These are phyloP conservation scores for Agrypnus murinus DNA, from an alignment of 2,888 invertebrate genomes.

Conservation along the genomic window DNA sequence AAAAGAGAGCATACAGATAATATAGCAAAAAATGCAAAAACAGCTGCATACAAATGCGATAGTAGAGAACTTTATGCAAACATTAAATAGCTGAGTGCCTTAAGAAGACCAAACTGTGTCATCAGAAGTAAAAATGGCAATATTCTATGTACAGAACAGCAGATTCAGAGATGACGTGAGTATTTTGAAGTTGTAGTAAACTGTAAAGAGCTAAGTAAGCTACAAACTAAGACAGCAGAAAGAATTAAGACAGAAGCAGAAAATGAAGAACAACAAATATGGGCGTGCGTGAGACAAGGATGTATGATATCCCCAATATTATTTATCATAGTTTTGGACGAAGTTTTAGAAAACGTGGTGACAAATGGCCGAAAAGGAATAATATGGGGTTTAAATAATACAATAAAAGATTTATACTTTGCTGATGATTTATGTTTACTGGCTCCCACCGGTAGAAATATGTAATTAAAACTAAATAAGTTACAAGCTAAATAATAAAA, in stretches of 20 bases:
- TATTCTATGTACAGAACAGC: slow-evolving; percentile 17
- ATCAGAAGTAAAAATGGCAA: slow-evolving; percentile 21
- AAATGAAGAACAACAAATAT: slow-evolving; percentile 4
- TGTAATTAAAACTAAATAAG: neutral
- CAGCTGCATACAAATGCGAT: neutral
- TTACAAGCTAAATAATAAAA: neutral
- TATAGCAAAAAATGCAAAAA: slow-evolving; percentile 4
- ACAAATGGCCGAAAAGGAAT: slow-evolving; percentile 4
- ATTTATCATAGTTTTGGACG: slow-evolving; percentile 12
- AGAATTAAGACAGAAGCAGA: slow-evolving; percentile 18
- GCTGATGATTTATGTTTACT: slow-evolving; percentile 5
- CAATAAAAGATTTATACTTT: too few species aligned
- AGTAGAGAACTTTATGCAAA: slow-evolving; percentile 10
- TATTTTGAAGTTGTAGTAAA: neutral
- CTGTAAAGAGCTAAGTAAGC: slow-evolving; percentile 6
- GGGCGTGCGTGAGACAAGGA: slow-evolving; percentile 6
- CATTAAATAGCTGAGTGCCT: slow-evolving; percentile 1
- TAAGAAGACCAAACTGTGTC: neutral
- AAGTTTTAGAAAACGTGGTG: neutral
- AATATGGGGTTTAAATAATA: slow-evolving; percentile 4
- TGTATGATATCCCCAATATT: neutral
- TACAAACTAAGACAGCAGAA: neutral
- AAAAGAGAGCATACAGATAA: slow-evolving; percentile 10
- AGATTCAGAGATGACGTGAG: too few species aligned
- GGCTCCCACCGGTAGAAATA: too few species aligned